phyloP scores from a whole-genome alignment of 2,797 vertebrate genomes.

The Danio choprae region DNA sequence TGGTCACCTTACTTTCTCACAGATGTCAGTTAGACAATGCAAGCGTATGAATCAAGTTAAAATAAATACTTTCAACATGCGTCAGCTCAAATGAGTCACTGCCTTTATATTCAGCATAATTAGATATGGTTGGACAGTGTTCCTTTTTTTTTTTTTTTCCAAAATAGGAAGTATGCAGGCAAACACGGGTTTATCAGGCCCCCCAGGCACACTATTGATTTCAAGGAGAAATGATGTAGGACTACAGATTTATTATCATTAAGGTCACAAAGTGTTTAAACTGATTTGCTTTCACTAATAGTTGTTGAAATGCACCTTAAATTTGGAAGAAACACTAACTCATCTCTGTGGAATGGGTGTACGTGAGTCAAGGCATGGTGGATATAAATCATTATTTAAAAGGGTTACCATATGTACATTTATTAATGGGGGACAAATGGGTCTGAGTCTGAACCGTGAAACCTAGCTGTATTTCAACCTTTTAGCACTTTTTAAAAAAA shows the following conservation, averaged over 20 bases:
- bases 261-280: neutral
- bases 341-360: constrained; percentile 6
- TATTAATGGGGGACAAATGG: constrained; percentile 18
- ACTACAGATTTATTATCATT: neutral
- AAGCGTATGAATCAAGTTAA: constrained; percentile 9
- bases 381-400: neutral
- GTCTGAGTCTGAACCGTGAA: neutral
- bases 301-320: neutral
- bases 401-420: neutral
- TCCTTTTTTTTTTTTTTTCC: neutral
- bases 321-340: neutral
- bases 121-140: neutral
- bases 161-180: neutral
- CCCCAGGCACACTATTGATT: neutral
- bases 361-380: neutral
- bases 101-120: constrained; percentile 3
- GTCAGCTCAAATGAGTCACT: constrained; percentile 16
- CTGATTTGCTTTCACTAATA: neutral
- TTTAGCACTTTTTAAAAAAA: neutral
- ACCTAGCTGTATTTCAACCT: neutral
- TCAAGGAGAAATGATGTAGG: neutral
- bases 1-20: constrained; percentile 3
- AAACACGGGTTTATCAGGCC: neutral
- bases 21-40: neutral
- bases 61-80: constrained; percentile 21